Evolutionary conservation across 2,888 invertebrate genomes (phyloP).

Genomic region (Drosophila kambysellisi): DNA sequence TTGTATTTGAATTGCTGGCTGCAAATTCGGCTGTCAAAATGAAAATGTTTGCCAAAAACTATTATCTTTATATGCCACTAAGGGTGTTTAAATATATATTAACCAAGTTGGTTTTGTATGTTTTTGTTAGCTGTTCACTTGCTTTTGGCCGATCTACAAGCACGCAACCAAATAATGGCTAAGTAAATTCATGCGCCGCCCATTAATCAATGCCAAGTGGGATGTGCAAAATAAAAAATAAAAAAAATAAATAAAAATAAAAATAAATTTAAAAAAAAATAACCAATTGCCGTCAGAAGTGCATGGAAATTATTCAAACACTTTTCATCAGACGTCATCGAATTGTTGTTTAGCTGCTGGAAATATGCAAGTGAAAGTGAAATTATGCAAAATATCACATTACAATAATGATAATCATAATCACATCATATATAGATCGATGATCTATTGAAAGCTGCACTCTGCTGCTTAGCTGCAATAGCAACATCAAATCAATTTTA

Average conservation of each 20-base stretch:
- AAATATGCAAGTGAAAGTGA: constrained; percentile 32
- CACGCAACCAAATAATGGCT: constrained; percentile 17
- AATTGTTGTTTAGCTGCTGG: constrained; percentile 3
- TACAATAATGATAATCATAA: constrained; percentile 17
- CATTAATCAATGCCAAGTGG: constrained; percentile 30
- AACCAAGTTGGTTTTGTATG: neutral
- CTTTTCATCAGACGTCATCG: constrained; percentile 17
- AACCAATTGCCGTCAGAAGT: neutral
- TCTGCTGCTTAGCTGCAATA: neutral
- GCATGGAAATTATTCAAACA: neutral
- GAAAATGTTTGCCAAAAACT: constrained; percentile 30
- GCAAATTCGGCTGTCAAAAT: constrained; percentile 9
- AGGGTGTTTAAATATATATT: neutral
- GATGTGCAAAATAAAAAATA: constrained; percentile 6
- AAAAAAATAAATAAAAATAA: too few relatives aligned
- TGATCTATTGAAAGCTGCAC: constrained; percentile 6
- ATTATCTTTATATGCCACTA: neutral
- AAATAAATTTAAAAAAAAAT: too few relatives aligned
- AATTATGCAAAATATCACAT: constrained; percentile 28
- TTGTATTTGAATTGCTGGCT: constrained; percentile 13
- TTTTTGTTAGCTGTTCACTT: neutral
- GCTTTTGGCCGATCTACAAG: constrained; percentile 19
- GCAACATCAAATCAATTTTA: neutral
- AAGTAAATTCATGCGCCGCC: constrained; percentile 27
- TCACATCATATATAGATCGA: constrained; percentile 1